Base-by-base conservation (phyloP, 2,797 vertebrate species). In the Hybognathus amarus region DNA sequence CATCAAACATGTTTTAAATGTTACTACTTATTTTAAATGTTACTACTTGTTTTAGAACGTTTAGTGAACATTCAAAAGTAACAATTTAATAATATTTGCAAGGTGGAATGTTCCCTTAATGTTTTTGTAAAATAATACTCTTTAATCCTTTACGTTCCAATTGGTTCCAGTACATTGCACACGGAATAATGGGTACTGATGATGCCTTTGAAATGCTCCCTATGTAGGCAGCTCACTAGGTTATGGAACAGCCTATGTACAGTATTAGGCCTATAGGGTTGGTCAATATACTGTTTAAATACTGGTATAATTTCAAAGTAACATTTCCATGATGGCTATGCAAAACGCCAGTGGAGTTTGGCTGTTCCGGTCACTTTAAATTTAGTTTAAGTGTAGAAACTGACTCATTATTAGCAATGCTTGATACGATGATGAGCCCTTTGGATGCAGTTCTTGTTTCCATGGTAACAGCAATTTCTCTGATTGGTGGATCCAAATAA, bases 401-500 rank as follows among this genome's bases (percentile, higher is more conserved):
- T 0, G 2, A 22, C 18, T 36, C 1, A 4, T 54, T 54, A 22
- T 36, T 74, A 5, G 30, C 11, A 22, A 22, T 36, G 71, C 47
- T 74, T 22, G 30, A 74, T 54, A 33, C 10, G 71, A 74, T 36
- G 20, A 74, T 36, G 30, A 36, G 50, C 6, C 22, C 20, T 54
- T 74, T 56, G n/a, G 71, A 38, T 33, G 45, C 17, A 12, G 45
- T n/a, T 54, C 50, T 15, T 54, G 50, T 75, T 56, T 54, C 71
- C 50, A 56, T 56, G 20, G 50, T 74, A 56, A 74, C 50, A 36
- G 6, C 50, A 38, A 54, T 74, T 36, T 52, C 71, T 36, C 20
- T 74, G 71, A 74, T 74, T 74, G 71, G 47, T 36, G 27, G 50
- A 54, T 54, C 69, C 69, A 50, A 52, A 50, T 18, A 33, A 52